Conservation (phyloP, 2,888 invertebrate species). For the Oligia strigilis region DNA sequence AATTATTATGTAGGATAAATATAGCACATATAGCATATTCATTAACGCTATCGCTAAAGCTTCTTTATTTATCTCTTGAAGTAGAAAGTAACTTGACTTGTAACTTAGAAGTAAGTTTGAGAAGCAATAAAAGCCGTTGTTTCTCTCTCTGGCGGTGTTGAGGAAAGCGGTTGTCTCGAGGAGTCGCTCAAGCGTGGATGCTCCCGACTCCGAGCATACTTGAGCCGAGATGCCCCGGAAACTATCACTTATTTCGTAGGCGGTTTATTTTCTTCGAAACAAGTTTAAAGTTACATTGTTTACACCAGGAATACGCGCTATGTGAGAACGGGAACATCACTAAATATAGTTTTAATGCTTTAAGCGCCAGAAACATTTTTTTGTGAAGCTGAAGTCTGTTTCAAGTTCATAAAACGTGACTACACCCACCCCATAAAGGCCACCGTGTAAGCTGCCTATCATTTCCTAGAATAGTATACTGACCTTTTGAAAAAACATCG, state of each 20-base stretch:
- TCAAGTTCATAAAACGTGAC: not conserved
- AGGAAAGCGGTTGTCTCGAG: constrained; percentile 51
- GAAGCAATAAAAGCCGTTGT: constrained; percentile 43
- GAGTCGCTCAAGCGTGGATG: constrained; percentile 41
- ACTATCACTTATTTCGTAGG: constrained; percentile 55
- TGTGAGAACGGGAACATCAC: not conserved
- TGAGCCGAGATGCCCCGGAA: constrained; percentile 46
- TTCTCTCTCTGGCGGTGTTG: constrained; percentile 34
- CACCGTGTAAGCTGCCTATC: not conserved
- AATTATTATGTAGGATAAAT: not conserved
- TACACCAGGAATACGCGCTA: constrained; percentile 1
- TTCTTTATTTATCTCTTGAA: constrained; percentile 17
- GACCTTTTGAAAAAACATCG: not conserved
- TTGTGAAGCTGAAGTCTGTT: not conserved
- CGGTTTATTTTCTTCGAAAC: constrained; percentile 25
- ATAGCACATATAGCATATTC: constrained; percentile 1
- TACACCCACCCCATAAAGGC: not conserved
- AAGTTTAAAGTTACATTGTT: constrained; percentile 35
- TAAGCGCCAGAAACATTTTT: not conserved
- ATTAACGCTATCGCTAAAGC: constrained; percentile 21
- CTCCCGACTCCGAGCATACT: constrained; percentile 36
- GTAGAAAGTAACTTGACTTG: constrained; percentile 29
- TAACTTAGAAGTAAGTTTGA: constrained; percentile 41
- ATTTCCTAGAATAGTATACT: not conserved
- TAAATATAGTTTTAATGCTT: not conserved